These are phyloP conservation scores for Numenius phaeopus DNA, from an alignment of 2,797 vertebrate species.

Conservation along the genomic window DNA sequence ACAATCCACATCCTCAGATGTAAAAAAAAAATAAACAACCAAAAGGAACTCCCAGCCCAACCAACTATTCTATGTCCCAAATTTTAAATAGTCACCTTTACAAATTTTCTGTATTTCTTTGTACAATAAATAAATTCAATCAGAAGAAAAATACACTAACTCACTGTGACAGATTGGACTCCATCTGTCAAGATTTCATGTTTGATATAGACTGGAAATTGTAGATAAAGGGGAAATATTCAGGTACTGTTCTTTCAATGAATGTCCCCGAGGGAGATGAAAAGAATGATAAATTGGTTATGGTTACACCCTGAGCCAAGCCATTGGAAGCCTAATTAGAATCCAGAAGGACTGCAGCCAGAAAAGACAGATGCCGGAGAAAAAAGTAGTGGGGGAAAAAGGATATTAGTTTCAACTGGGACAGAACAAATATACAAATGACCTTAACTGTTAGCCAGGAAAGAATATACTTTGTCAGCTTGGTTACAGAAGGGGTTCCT, in stretches of 20 bases:
- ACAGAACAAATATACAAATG: slow-evolving; percentile 49
- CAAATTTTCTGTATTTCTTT: background rate
- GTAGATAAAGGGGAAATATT: slow-evolving; percentile 60
- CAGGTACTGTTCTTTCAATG: slow-evolving; percentile 58
- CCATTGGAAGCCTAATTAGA: slow-evolving; percentile 56
- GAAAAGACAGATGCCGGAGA: slow-evolving; percentile 58
- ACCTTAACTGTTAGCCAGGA: slow-evolving; percentile 25
- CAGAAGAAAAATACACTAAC: slow-evolving; percentile 31
- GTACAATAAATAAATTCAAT: slow-evolving; percentile 23
- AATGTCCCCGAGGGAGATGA: slow-evolving; percentile 25
- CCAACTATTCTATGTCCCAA: background rate
- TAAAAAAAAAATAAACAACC: background rate
- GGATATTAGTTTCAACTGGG: slow-evolving; percentile 46
- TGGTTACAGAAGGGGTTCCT: background rate
- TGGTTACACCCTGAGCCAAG: slow-evolving; percentile 55
- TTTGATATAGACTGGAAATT: slow-evolving; percentile 63
- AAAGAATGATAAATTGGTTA: slow-evolving; percentile 61
- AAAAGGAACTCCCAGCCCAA: background rate
- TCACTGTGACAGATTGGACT: slow-evolving; percentile 64
- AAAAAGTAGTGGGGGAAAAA: background rate
- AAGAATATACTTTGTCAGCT: background rate
- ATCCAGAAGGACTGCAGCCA: slow-evolving; percentile 56
- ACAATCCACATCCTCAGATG: background rate
- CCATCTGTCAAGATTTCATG: slow-evolving; percentile 73
- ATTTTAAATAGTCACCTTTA: slow-evolving; percentile 3